Percentiles rank a stretch among this genome's conserved stretches.
These are phyloP conservation scores for Digitonthophagus gazella DNA, from an alignment of 2,888 invertebrate genomes.

Conservation along the genomic window DNA sequence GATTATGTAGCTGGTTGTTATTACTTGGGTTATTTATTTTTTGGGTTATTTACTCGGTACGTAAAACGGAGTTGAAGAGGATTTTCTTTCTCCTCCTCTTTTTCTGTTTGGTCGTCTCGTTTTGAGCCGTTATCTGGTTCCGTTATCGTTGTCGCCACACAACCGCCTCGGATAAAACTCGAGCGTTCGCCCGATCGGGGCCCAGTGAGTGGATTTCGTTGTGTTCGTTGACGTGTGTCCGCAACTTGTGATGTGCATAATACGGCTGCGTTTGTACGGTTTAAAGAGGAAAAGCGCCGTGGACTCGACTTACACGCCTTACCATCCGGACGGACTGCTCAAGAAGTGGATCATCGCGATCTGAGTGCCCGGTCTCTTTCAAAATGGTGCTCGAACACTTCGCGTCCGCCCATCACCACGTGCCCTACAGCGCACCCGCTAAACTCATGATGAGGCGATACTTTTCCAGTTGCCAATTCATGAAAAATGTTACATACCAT, in stretches of 20 bases:
- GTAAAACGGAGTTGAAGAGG: too few species aligned
- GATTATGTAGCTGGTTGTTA: background rate
- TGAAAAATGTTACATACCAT: slow-evolving; percentile 3
- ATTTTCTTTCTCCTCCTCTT: background rate
- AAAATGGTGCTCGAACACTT: slow-evolving; percentile 29
- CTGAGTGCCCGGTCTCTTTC: slow-evolving; percentile 6
- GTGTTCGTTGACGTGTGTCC: slow-evolving; percentile 13
- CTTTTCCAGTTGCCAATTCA: slow-evolving; percentile 20
- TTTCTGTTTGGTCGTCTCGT: background rate
- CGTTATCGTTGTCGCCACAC: slow-evolving; percentile 1
- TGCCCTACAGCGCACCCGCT: slow-evolving; percentile 25
- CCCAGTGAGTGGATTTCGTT: slow-evolving; percentile 21
- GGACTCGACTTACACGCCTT: slow-evolving; percentile 25
- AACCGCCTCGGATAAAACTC: slow-evolving; percentile 1
- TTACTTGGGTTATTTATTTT: background rate
- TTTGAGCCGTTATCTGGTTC: background rate
- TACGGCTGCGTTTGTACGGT: slow-evolving; percentile 23
- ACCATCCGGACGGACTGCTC: slow-evolving; percentile 25
- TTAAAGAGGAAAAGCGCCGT: slow-evolving; percentile 11
- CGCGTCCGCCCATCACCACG: slow-evolving; percentile 17
- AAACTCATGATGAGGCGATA: slow-evolving; percentile 29
- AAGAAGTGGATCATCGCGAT: slow-evolving; percentile 29
- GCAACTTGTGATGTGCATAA: slow-evolving; percentile 26
- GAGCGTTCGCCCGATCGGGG: slow-evolving; percentile 9
- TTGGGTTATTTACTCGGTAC: too few species aligned